Conservation (phyloP, 2,797 vertebrate genomes). For the Perodicticus potto region DNA sequence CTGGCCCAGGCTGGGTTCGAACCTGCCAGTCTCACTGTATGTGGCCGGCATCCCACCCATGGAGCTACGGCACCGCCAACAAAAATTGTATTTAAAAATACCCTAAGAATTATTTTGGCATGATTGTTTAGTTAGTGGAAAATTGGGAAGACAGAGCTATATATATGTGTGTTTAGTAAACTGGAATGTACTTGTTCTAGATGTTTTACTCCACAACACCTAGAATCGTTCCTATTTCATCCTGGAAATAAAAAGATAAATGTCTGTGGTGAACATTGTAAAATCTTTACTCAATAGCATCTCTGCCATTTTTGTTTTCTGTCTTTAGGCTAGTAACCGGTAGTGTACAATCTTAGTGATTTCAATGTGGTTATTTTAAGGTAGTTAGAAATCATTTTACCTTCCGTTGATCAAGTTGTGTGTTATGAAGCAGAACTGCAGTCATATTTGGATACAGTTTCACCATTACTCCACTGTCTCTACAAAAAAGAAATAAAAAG, state of each 20-base stretch:
- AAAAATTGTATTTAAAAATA: slow-evolving; percentile 33
- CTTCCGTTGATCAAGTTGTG: slow-evolving; percentile 98
- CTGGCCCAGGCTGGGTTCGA: too few species aligned
- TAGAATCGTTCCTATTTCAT: background rate
- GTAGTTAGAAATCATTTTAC: slow-evolving; percentile 86
- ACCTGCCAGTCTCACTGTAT: too few species aligned
- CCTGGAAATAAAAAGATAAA: slow-evolving; percentile 6
- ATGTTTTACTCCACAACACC: background rate
- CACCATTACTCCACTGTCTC: slow-evolving; percentile 97
- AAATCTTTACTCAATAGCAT: background rate
- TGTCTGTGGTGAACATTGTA: slow-evolving; percentile 2
- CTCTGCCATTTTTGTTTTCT: slow-evolving; percentile 48
- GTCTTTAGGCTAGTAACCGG: background rate
- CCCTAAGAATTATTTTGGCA: background rate
- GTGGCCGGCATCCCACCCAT: too few species aligned
- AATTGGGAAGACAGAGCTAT: background rate
- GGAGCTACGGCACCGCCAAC: background rate
- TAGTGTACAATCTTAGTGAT: slow-evolving; percentile 29
- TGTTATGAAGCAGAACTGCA: slow-evolving; percentile 96
- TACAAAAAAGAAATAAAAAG: slow-evolving; percentile 78
- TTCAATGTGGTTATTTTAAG: slow-evolving; percentile 55
- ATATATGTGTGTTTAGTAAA: slow-evolving; percentile 25
- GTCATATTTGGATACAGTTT: slow-evolving; percentile 99
- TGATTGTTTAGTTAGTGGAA: slow-evolving; percentile 32
- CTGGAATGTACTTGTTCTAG: background rate